Evolutionary conservation across 2,888 invertebrate species (phyloP).

Genomic region (Heliconius sara): DNA sequence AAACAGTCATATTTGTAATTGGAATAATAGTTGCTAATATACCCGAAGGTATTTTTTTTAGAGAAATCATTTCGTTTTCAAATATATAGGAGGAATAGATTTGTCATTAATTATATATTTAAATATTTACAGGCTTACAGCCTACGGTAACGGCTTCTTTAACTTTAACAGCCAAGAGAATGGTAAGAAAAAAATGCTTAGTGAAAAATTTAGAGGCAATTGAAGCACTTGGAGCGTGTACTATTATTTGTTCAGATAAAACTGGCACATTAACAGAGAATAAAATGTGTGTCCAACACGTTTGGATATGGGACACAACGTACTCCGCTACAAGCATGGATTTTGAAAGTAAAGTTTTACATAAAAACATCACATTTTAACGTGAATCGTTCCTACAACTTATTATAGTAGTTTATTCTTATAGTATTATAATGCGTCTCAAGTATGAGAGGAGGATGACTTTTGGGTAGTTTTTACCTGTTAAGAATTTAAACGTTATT

Average conservation of each 20-base stretch:
- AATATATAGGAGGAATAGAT: neutral
- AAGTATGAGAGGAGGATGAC: too few relatives aligned
- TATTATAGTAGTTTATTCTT: too few relatives aligned
- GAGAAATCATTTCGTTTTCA: neutral
- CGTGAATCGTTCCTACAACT: too few relatives aligned
- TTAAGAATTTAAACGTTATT: too few relatives aligned
- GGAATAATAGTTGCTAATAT: conserved; percentile 99
- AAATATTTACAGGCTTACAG: conserved; percentile 86
- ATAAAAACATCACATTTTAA: neutral
- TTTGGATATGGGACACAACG: conserved; percentile 98
- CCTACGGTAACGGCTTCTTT: conserved; percentile 99
- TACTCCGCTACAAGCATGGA: conserved; percentile 89
- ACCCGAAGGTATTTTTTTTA: conserved; percentile 88
- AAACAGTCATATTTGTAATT: conserved; percentile 98
- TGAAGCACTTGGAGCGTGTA: conserved; percentile 98
- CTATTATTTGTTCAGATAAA: conserved; percentile 99
- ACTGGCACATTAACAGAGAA: conserved; percentile 99
- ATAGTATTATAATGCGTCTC: too few relatives aligned
- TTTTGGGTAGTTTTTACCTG: too few relatives aligned
- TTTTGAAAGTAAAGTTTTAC: conserved; percentile 54
- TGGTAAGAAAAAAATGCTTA: conserved; percentile 98
- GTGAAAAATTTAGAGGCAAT: conserved; percentile 99
- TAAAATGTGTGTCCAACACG: conserved; percentile 98
- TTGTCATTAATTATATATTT: neutral
- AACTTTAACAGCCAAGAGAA: conserved; percentile 98